Evolutionary conservation across 2,888 invertebrate genomes (phyloP).

Genomic region (Nemoura dubitans): DNA sequence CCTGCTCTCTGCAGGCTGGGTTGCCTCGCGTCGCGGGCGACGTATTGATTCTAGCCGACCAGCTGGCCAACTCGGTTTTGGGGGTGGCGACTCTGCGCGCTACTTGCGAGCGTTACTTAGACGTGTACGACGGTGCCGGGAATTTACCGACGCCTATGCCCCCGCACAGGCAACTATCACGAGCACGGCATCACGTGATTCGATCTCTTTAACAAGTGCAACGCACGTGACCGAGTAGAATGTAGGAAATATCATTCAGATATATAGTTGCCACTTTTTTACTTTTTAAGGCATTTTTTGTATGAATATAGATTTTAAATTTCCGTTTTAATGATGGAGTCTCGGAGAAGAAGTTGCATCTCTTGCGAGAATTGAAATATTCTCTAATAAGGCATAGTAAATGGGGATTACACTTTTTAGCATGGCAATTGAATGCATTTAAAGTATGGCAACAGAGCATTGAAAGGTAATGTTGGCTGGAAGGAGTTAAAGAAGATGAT

Average conservation of each 20-base stretch:
- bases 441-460: too few species aligned
- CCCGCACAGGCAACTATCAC: neutral
- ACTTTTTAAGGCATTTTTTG: too few species aligned
- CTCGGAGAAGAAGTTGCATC: too few species aligned
- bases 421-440: too few species aligned
- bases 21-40: neutral
- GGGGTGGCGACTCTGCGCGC: neutral
- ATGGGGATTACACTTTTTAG: too few species aligned
- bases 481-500: too few species aligned
- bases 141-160: neutral
- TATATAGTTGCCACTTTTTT: neutral
- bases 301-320: too few species aligned
- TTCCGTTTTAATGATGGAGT: too few species aligned
- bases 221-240: neutral
- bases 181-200: neutral
- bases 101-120: neutral
- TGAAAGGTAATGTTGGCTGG: too few species aligned
- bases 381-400: too few species aligned
- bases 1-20: too few species aligned
- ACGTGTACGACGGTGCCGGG: neutral
- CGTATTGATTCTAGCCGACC: neutral
- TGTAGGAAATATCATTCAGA: neutral
- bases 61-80: neutral
- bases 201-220: neutral
- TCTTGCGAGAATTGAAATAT: too few species aligned